phyloP scores from a whole-genome alignment of 1,140 invertebrate genomes.

The Cryptotermes secundus region DNA sequence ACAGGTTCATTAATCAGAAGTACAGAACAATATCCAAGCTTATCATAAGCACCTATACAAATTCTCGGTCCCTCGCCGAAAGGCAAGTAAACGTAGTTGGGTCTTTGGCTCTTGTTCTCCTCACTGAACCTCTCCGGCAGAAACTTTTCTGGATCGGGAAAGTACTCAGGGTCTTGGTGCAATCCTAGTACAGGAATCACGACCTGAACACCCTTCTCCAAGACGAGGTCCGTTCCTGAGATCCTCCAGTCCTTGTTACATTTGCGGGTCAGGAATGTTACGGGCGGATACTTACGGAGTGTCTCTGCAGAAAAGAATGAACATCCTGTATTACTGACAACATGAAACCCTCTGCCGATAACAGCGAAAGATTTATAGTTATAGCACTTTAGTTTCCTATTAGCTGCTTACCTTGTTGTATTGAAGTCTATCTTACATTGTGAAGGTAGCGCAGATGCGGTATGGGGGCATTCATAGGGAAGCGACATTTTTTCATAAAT shows the following conservation, averaged over 20 bases:
- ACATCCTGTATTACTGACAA: not conserved
- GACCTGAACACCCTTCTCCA: constrained; percentile 42
- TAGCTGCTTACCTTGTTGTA: too few species aligned
- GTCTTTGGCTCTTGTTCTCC: constrained; percentile 43
- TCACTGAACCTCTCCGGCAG: constrained; percentile 64
- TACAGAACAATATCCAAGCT: too few species aligned
- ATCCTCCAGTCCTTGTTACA: constrained; percentile 45
- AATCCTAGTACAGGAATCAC: constrained; percentile 45
- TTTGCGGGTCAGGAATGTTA: constrained; percentile 50
- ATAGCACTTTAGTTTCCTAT: too few species aligned
- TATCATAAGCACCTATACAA: constrained; percentile 51
- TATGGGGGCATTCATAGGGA: too few species aligned
- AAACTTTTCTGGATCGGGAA: constrained; percentile 61
- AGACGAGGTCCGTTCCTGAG: not conserved
- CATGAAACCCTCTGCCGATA: too few species aligned
- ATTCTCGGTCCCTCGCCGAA: constrained; percentile 61
- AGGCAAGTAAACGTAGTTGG: constrained; percentile 54
- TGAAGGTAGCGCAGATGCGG: too few species aligned
- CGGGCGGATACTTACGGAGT: constrained; percentile 55
- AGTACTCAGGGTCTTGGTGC: constrained; percentile 54
- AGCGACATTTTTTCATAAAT: too few species aligned
- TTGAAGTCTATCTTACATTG: too few species aligned
- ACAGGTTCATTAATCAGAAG: too few species aligned
- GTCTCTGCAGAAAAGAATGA: constrained; percentile 47
- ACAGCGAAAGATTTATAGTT: too few species aligned